Evolutionary conservation across 2,113 vertebrate genomes (phyloP), one percentile per base, ranked within the genome.

Genomic region (Natator depressus): DNA sequence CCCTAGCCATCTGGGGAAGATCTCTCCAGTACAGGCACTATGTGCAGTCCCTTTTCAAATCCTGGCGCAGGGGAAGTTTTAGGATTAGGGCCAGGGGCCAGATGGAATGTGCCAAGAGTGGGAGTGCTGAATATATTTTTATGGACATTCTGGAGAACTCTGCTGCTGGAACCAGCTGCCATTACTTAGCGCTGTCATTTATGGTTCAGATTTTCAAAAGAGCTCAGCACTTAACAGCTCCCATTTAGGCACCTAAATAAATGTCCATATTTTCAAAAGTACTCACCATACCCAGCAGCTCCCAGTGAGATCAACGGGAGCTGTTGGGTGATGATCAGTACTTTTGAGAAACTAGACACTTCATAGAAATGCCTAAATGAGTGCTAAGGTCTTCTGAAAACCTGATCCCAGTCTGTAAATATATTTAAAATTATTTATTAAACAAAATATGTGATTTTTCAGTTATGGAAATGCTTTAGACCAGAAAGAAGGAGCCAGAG

Each of bases 401-500:
- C 85, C 59, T 76, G 81, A 80, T 65, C 27, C 25, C n/a, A 22
- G 87, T 96, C 85, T 96, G 84, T 93, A 96, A 97, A 98, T 84
- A 49, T 81, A 95, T 84, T 95, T 91, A 96, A 97, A 98, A 85
- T 42, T 79, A 95, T 85, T 95, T 97, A 89, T 91, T 91, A 94
- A 98, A 93, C 92, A 89, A 13, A 95, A 95, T 80, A 88, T 89
- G 69, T 95, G 94, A 95, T 97, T 97, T 92, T 95, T 90, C 96
- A 76, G 92, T 90, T 96, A 95, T 95, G 96, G 90, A 94, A 94
- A 91, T 94, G 90, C 94, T 95, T 96, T 96, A 95, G 97, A 97
- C 96, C 97, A 92, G 19, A 6, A 85, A 79, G 81, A 84, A 89
- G 84, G 46, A 90, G 35, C 59, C 38, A 1, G 88, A 1, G 31